phyloP scores from a whole-genome alignment of 1,140 invertebrate genomes.

The Drosophila sucinea region DNA sequence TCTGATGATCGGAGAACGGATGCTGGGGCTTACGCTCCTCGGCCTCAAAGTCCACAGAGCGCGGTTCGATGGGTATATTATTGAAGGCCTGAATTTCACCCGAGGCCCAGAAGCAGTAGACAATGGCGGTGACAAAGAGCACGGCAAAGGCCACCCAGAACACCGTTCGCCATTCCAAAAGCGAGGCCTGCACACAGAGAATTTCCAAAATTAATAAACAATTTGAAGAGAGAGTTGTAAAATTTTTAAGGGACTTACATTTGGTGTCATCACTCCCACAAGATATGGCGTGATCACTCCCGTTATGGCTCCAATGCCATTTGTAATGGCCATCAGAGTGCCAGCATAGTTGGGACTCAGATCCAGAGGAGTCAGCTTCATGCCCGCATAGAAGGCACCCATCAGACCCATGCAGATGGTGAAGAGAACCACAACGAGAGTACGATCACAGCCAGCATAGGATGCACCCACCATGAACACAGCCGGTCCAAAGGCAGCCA shows the following conservation, averaged over 20 bases:
- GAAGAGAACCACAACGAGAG: slow-evolving; percentile 87
- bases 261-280: slow-evolving; percentile 89
- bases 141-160: slow-evolving; percentile 91
- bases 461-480: slow-evolving; percentile 91
- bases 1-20: slow-evolving; percentile 16
- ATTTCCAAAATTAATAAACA: too few relatives aligned
- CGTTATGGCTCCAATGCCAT: slow-evolving; percentile 91
- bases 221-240: too few relatives aligned
- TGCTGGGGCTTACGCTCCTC: slow-evolving; percentile 53
- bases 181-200: slow-evolving; percentile 85
- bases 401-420: slow-evolving; percentile 89
- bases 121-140: slow-evolving; percentile 88
- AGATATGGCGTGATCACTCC: slow-evolving; percentile 91
- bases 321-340: slow-evolving; percentile 92
- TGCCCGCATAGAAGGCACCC: slow-evolving; percentile 90
- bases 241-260: slow-evolving; percentile 84
- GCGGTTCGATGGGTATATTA: slow-evolving; percentile 74
- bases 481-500: slow-evolving; percentile 89
- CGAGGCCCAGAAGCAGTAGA: slow-evolving; percentile 89
- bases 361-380: slow-evolving; percentile 92
- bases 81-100: slow-evolving; percentile 90
- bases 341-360: slow-evolving; percentile 93
- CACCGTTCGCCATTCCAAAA: slow-evolving; percentile 91
- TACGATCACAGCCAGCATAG: slow-evolving; percentile 90
- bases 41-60: slow-evolving; percentile 62